phyloP scores from a whole-genome alignment of 2,113 vertebrate species.

The Lathamus discolor region DNA sequence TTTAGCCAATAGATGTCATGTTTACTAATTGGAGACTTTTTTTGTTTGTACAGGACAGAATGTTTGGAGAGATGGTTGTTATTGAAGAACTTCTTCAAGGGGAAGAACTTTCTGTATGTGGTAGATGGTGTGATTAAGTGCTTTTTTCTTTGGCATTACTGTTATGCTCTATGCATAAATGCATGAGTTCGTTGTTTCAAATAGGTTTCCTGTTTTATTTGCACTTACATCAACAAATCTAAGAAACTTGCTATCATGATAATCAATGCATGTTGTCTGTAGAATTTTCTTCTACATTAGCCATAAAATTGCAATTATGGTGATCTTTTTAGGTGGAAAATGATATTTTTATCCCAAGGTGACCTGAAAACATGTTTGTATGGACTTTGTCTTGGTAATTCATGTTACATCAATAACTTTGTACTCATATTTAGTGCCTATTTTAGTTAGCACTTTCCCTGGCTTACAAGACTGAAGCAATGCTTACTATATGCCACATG shows the following conservation, averaged over 20 bases:
- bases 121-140: background rate
- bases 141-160: background rate
- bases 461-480: background rate
- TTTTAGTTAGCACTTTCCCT: background rate
- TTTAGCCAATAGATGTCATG: background rate
- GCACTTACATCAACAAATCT: background rate
- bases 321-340: background rate
- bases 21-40: background rate
- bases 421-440: background rate
- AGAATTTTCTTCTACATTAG: background rate
- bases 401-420: background rate
- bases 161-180: background rate
- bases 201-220: background rate
- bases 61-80: constrained; percentile 85
- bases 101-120: constrained; percentile 88
- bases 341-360: background rate
- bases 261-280: background rate
- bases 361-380: background rate
- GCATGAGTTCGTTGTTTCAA: background rate
- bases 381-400: background rate
- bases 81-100: constrained; percentile 90
- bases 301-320: background rate
- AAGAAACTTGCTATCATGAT: background rate
- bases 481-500: background rate
- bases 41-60: constrained; percentile 73